These are phyloP conservation scores for Dasypolia templi DNA, from an alignment of 2,888 invertebrate species.

Conservation along the genomic window DNA sequence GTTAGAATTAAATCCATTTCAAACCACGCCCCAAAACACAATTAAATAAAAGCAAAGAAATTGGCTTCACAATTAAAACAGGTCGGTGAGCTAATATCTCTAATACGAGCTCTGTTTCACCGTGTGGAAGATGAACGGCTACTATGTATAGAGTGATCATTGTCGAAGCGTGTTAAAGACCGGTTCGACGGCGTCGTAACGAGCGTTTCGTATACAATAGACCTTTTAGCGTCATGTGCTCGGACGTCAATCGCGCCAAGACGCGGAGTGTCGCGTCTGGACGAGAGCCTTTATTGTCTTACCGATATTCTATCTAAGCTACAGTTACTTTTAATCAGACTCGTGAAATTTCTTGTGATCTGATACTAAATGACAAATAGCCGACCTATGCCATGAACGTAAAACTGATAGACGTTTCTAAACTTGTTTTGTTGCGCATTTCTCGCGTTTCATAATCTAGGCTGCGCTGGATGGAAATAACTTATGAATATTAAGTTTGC, in stretches of 20 bases:
- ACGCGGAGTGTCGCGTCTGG: slow-evolving; percentile 77
- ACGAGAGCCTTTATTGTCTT: slow-evolving; percentile 81
- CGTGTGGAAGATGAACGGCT: slow-evolving; percentile 78
- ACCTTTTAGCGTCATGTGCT: slow-evolving; percentile 90
- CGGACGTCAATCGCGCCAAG: slow-evolving; percentile 85
- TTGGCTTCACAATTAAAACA: slow-evolving; percentile 69
- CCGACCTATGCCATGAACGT: slow-evolving; percentile 46
- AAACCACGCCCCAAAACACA: slow-evolving; percentile 52
- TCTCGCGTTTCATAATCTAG: slow-evolving; percentile 61
- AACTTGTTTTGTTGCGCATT: slow-evolving; percentile 53
- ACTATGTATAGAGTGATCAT: slow-evolving; percentile 89
- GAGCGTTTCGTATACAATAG: slow-evolving; percentile 90
- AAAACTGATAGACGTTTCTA: slow-evolving; percentile 43
- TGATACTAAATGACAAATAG: slow-evolving; percentile 58
- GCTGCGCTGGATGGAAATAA: slow-evolving; percentile 48
- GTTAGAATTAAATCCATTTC: slow-evolving; percentile 52
- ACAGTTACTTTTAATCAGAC: slow-evolving; percentile 63
- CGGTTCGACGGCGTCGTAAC: slow-evolving; percentile 86
- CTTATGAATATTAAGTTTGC: slow-evolving; percentile 58
- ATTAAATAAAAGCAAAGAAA: slow-evolving; percentile 49
- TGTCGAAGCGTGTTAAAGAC: slow-evolving; percentile 89
- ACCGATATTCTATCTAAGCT: slow-evolving; percentile 59
- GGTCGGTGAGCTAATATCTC: slow-evolving; percentile 70
- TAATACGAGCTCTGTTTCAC: slow-evolving; percentile 71
- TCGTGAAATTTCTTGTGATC: slow-evolving; percentile 58